Evolutionary conservation across 1,140 invertebrate species (phyloP).

Genomic region (Sarcophaga peregrina): DNA sequence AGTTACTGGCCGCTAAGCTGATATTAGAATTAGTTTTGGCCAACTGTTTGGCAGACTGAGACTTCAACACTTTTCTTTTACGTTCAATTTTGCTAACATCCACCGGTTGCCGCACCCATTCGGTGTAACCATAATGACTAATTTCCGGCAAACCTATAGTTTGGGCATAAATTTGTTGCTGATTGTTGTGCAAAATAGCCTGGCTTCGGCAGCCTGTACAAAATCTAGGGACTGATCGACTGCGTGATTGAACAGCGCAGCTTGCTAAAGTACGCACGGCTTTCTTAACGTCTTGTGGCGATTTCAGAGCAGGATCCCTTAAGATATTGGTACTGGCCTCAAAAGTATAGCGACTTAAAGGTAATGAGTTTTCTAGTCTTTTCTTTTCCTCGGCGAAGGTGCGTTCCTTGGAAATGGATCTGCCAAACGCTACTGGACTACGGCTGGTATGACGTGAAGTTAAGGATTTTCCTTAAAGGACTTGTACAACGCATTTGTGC

Average conservation of each 20-base stretch:
- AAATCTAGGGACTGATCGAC: slow-evolving; percentile 56
- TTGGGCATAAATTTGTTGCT: slow-evolving; percentile 27
- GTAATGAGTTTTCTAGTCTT: slow-evolving; percentile 59
- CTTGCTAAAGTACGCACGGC: slow-evolving; percentile 68
- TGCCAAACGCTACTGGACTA: slow-evolving; percentile 64
- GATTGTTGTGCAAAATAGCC: slow-evolving; percentile 53
- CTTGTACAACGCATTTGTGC: slow-evolving; percentile 55
- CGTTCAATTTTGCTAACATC: not conserved
- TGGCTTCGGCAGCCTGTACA: slow-evolving; percentile 15
- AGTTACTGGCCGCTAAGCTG: slow-evolving; percentile 61
- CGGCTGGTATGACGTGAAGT: slow-evolving; percentile 58
- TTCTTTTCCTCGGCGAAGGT: slow-evolving; percentile 66
- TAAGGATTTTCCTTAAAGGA: slow-evolving; percentile 51
- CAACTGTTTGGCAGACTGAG: slow-evolving; percentile 9
- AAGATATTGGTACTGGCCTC: slow-evolving; percentile 65
- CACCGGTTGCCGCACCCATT: slow-evolving; percentile 27
- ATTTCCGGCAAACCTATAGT: not conserved
- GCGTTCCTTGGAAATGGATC: slow-evolving; percentile 65
- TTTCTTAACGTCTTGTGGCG: slow-evolving; percentile 72
- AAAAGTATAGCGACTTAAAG: slow-evolving; percentile 56
- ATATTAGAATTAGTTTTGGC: slow-evolving; percentile 58
- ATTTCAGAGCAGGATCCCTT: slow-evolving; percentile 69
- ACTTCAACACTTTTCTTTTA: not conserved
- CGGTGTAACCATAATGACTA: slow-evolving; percentile 10
- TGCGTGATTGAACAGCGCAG: slow-evolving; percentile 53